Base-by-base conservation (phyloP, 2,113 vertebrate species). In the Pica pica region DNA sequence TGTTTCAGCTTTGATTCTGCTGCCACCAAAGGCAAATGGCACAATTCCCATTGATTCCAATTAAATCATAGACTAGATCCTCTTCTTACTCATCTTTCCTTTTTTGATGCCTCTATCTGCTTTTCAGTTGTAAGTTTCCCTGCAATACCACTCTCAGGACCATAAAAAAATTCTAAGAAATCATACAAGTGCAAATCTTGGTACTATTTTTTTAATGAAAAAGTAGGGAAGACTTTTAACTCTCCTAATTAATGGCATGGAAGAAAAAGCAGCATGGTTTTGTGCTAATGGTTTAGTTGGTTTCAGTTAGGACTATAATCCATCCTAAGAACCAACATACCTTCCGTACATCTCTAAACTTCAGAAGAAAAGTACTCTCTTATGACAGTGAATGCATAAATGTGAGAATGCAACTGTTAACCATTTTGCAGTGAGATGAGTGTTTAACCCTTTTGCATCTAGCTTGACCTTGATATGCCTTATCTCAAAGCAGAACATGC, bases 11-110 rank as follows among this genome's bases (percentile, higher is more conserved):
- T 94, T 87, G 73, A 87, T 95, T 94, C 84, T 87, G 49, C 63
- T 93, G 74, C 74, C 78, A 94, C 67, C 57, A 92, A 93, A 93
- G 96, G 89, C 87, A 94, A 96, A 91, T 95, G 87, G 91, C 89
- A 95, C 57, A 87, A 95, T 84, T 96, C 83, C 84, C 74, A 91
- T 79, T 94, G 87, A 95, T 95, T 91, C 39, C 89, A 96, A 69
- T 85, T 93, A 95, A 94, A 95, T 53, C 46, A 61, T 26, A 87
- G 46, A 73, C 31, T 75, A 84, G 21, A 71, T 76, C 47, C 24
- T 93, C 63, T 93, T 87, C 87, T 95, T 92, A 73, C 33, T 95
- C 50, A 64, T 90, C 33, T 88, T 79, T 79, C 75, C 49, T 87
- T 93, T 95, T 93, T 46, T 83, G 49, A 65, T 85, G 42, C 42